Evolutionary conservation across 2,797 vertebrate genomes (phyloP), one percentile per base, ranked within the genome.

Genomic region (Eidolon dupreanum): DNA sequence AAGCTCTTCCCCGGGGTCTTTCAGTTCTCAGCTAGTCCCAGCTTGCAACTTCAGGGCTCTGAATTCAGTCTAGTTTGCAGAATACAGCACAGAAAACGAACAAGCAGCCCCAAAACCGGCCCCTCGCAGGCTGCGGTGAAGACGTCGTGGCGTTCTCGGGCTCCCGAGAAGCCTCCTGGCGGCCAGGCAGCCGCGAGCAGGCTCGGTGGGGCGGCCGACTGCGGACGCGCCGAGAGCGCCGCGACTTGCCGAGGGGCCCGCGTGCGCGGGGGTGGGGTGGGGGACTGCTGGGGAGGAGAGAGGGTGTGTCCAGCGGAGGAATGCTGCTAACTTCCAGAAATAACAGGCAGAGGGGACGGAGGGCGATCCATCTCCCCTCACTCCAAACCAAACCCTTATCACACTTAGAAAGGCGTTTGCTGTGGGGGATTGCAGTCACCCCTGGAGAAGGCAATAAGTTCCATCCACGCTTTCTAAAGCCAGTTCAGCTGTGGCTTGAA

Each of bases 301-400:
- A 98, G 98, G 98, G 98, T 98, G 98, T 98, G 98, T 98, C 98
- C 96, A 95, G 97, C 22, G 16, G 98, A 97, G 98, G 98, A 98
- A 98, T 98, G 98, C 97, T 70, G 97, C 78, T 81, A 88, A 79
- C 83, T 98, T 97, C 98, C 98, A 98, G 98, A 98, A 98, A 98
- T 98, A 98, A 98, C 98, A 96, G 0, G 46, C 92, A 96, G 92
- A 84, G 96, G 97, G 86, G 83, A 88, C 63, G 22, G 36, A 36
- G 41, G 95, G 86, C 17, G 74, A 93, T 93, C 88, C 53, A 1
- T 90, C 98, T 97, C 97, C 95, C 93, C 95, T 92, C 83, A 55
- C 97, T 92, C 97, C 96, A 26, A 65, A 86, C 46, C 61, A 16
- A 63, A 86, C 46, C 61, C 93, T 95, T 74, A 95, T 95, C 81